Percentiles rank a stretch among this genome's conserved stretches.
Evolutionary conservation across 2,888 invertebrate genomes (phyloP).

Genomic region (Hemistola chrysoprasaria): DNA sequence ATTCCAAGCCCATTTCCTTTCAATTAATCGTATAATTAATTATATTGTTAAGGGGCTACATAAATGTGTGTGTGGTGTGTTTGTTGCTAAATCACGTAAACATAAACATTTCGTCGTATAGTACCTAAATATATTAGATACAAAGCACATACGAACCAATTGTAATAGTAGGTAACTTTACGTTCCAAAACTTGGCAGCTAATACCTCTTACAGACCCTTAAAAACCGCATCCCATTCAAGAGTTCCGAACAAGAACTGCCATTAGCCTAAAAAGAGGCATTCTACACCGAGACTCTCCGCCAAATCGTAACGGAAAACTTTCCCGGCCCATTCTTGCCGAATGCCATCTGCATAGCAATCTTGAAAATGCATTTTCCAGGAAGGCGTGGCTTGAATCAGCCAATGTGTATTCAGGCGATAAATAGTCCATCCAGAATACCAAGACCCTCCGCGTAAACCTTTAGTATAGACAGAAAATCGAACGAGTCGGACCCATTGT

Average conservation of each 20-base stretch:
- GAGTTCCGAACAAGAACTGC: constrained; percentile 28
- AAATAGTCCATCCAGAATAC: constrained; percentile 63
- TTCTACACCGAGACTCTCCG: constrained; percentile 35
- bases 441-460: constrained; percentile 43
- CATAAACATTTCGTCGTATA: no score
- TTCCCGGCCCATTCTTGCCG: constrained; percentile 55
- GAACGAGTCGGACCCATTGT: constrained; percentile 39
- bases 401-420: constrained; percentile 82
- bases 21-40: no score
- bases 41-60: no score
- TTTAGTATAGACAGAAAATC: constrained; percentile 34
- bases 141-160: no score
- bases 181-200: not conserved
- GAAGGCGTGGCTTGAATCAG: constrained; percentile 75
- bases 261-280: constrained; percentile 58
- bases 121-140: no score
- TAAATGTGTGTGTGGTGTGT: no score
- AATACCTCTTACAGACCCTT: constrained; percentile 1
- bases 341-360: constrained; percentile 75
- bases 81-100: no score
- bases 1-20: no score
- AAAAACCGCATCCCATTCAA: constrained; percentile 23
- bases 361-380: constrained; percentile 78
- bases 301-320: constrained; percentile 52
- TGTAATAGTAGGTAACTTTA: no score